Base-by-base conservation (phyloP, 2,888 invertebrate species). In the Lutraria lutraria region DNA sequence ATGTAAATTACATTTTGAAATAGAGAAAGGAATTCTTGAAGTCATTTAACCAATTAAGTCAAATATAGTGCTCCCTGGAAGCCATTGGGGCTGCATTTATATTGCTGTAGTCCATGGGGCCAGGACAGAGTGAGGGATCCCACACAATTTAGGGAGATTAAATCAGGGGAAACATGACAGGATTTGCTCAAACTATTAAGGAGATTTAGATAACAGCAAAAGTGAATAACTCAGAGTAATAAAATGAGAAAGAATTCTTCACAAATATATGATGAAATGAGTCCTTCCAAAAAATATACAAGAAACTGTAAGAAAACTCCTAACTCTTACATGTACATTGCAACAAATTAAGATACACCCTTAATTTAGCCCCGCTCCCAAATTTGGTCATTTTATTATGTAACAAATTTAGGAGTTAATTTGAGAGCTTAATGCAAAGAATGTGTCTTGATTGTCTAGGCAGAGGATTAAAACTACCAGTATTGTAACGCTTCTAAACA, bases 41-140 rank as follows among this genome's bases (percentile, higher is more conserved):
- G 76, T 76, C 76, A 31, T 76, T 76, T 63, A 25, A 76, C 31
- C 76, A 76, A 76, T 76, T 76, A 76, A 76, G 76, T 4, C 76
- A 34, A 34, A 15, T 34, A 31, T 34, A 76, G 76, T 19, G 76
- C 31, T 31, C 15, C 34, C 34, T 13, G 16, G 76, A 76, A 76
- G 76, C 34, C 76, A 76, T 31, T 76, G 15, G 19, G 29, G 76
- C 16, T 34, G 19, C 31, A 31, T 31, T 76, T 68, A 25, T 68
- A 68, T 68, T 68, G 63, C 63, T 68, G 2, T 68, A 68, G 25
- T 68, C 34, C 76, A 76, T 31, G 76, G 76, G 76, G 76, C 34
- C 34, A 76, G 15, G 25, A 34, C 29, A 76, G 76, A 76, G 16
- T 76, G 19, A 34, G 76, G 76, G 2, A 16, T 76, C 34, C 19